Percentiles rank a stretch among this genome's conserved stretches.
Conservation (phyloP, 2,113 vertebrate genomes). For the Zosterops pallidus region DNA sequence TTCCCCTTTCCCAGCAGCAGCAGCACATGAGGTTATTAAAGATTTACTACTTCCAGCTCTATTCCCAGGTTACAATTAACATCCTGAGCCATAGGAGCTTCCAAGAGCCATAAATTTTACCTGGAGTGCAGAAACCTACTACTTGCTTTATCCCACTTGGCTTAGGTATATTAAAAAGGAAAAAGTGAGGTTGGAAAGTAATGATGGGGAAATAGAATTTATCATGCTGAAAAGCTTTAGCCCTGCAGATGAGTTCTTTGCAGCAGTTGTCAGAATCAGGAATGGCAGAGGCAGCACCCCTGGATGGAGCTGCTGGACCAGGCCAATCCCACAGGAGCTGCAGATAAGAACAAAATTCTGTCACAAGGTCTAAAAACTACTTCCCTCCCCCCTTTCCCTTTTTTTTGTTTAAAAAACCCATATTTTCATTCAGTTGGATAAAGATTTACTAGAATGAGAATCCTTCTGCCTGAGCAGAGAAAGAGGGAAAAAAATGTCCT, state of each 20-base stretch:
- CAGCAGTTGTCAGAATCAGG: not conserved
- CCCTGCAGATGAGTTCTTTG: not conserved
- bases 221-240: not conserved
- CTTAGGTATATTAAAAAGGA: conserved; percentile 11
- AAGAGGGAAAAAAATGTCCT: too few relatives aligned
- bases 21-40: not conserved
- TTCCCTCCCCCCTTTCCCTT: accelerated
- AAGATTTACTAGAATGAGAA: not conserved
- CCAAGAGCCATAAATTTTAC: not conserved
- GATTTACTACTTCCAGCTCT: not conserved
- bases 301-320: not conserved
- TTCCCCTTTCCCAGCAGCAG: not conserved
- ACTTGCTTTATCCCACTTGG: not conserved
- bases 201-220: accelerated
- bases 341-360: not conserved
- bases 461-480: not conserved
- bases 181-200: not conserved
- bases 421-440: not conserved
- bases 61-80: conserved; percentile 18
- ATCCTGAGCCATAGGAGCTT: not conserved
- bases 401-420: not conserved
- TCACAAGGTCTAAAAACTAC: not conserved
- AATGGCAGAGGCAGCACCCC: not conserved
- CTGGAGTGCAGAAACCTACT: not conserved
- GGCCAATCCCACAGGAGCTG: not conserved